Evolutionary conservation across 2,113 vertebrate genomes (phyloP).

Genomic region (Myotis brandtii): DNA sequence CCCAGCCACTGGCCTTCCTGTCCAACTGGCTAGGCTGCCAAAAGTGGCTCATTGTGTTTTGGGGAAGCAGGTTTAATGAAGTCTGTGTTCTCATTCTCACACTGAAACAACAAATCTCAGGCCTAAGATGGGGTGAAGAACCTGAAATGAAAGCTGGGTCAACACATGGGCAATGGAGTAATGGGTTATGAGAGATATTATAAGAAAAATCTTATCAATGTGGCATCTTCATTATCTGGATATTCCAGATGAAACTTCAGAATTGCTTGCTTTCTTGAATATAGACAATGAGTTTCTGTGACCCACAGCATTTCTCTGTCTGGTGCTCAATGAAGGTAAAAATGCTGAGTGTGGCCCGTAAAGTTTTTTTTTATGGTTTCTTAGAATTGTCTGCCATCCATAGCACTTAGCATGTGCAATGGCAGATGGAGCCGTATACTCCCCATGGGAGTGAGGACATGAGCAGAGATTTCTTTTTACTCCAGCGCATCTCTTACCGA

Average conservation of each 20-base stretch:
- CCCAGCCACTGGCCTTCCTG: neutral
- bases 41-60: slow-evolving; percentile 10
- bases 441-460: neutral
- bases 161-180: neutral
- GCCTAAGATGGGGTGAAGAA: neutral
- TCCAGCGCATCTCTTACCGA: slow-evolving; percentile 22
- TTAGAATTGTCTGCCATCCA: slow-evolving; percentile 28
- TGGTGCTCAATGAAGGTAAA: neutral
- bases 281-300: neutral
- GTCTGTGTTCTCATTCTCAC: neutral
- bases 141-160: neutral
- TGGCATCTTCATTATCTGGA: neutral
- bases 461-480: slow-evolving; percentile 7
- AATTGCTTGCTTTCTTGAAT: neutral
- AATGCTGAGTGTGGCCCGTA: neutral
- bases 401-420: neutral
- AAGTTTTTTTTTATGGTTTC: neutral
- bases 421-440: neutral
- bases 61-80: slow-evolving; percentile 7
- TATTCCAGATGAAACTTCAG: neutral
- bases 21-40: neutral
- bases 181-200: neutral
- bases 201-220: neutral
- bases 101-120: neutral
- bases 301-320: neutral